phyloP scores from a whole-genome alignment of 2,888 invertebrate species.

The Hypselothyrea guttata region DNA sequence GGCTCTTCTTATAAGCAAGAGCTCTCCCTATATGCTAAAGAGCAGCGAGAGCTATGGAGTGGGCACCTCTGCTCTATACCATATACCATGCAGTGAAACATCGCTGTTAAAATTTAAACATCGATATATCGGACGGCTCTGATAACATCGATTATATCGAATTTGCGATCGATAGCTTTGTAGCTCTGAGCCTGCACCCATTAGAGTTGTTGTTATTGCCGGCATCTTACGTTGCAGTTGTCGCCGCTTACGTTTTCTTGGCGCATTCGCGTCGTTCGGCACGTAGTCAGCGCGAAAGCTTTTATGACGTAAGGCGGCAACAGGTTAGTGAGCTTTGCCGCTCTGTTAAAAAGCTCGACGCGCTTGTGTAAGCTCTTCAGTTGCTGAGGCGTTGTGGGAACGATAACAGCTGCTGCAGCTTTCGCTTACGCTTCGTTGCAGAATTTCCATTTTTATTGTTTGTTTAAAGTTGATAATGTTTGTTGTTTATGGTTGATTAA shows the following conservation, averaged over 20 bases:
- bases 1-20: too few relatives aligned
- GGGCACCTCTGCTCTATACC: too few relatives aligned
- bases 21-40: too few relatives aligned
- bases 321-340: constrained; percentile 37
- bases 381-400: constrained; percentile 32
- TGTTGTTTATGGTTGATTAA: constrained; percentile 15
- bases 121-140: too few relatives aligned
- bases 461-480: constrained; percentile 13
- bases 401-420: constrained; percentile 38
- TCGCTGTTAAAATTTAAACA: too few relatives aligned
- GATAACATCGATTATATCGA: too few relatives aligned
- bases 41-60: too few relatives aligned
- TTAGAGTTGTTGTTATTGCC: constrained; percentile 21
- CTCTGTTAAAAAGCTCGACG: constrained; percentile 27
- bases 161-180: too few relatives aligned
- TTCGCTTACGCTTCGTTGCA: too few relatives aligned
- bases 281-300: constrained; percentile 42
- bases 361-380: constrained; percentile 41
- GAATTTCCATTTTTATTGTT: constrained; percentile 18
- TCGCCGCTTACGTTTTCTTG: neutral
- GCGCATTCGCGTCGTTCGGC: constrained; percentile 11
- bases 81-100: too few relatives aligned
- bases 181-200: too few relatives aligned
- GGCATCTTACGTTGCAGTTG: constrained; percentile 18
- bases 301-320: constrained; percentile 35